A percentile compares a stretch with the other conserved stretches of the same genome.
phyloP scores from a whole-genome alignment of 2,797 vertebrate species.

The Alcedo atthis region DNA sequence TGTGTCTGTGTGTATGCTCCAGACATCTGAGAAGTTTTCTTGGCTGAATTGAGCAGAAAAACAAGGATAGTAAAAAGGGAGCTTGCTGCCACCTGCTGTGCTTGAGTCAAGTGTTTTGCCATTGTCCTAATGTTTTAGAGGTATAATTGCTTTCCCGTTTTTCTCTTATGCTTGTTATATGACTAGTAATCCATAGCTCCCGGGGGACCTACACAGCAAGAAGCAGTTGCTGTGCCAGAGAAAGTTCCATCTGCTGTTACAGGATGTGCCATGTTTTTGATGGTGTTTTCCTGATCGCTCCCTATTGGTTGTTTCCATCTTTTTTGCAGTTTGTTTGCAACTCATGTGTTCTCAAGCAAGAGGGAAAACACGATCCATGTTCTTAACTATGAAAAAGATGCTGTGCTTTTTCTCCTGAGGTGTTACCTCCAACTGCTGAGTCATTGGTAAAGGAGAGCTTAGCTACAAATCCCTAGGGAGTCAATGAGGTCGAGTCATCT shows the following conservation, averaged over 20 bases:
- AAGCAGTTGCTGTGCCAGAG: neutral
- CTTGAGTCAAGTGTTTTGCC: neutral
- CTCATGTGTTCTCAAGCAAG: neutral
- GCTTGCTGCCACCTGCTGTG: slow-evolving; percentile 62
- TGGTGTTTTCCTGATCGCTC: neutral
- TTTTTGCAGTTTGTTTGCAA: neutral
- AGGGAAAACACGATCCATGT: neutral
- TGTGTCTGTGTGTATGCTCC: neutral
- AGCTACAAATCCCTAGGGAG: neutral
- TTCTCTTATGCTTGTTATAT: neutral
- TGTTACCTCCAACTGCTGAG: neutral
- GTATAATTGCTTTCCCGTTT: neutral
- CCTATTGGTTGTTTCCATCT: neutral
- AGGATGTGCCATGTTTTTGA: rapidly evolving
- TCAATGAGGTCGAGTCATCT: neutral
- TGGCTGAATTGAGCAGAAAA: neutral
- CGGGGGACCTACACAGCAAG: neutral
- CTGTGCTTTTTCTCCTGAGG: neutral
- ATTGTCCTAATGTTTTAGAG: neutral
- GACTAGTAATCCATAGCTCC: neutral
- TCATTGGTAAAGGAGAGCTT: neutral
- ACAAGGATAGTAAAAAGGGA: neutral
- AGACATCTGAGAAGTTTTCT: neutral
- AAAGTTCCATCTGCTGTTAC: neutral
- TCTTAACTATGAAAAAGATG: neutral